Conservation (phyloP, 2,113 vertebrate species). For the Neopipo cinnamomea region DNA sequence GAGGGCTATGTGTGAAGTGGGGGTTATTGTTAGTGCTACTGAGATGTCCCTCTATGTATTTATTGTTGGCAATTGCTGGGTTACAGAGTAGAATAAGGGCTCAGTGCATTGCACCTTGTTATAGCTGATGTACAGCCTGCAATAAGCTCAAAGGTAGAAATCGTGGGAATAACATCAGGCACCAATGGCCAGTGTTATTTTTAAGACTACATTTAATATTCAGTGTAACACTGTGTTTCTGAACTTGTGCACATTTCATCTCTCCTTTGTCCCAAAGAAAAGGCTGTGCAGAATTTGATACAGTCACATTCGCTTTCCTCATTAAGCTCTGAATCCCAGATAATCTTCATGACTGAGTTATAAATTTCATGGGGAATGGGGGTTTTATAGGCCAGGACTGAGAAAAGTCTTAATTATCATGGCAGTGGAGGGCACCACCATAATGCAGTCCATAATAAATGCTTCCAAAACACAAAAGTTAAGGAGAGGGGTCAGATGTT, state of each 20-base stretch:
- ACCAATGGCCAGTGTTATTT: neutral
- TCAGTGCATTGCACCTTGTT: neutral
- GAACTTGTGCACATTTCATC: neutral
- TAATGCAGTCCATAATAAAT: neutral
- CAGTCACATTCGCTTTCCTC: neutral
- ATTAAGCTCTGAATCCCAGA: neutral
- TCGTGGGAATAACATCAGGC: neutral
- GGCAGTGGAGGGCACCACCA: neutral
- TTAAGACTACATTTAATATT: neutral
- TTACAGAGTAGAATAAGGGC: neutral
- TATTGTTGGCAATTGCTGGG: neutral
- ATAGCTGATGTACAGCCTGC: neutral
- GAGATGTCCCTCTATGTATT: neutral
- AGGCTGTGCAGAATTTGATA: neutral
- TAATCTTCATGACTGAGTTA: neutral
- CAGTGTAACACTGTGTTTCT: neutral
- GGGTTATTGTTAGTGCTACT: neutral
- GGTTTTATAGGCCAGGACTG: neutral
- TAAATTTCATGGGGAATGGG: neutral
- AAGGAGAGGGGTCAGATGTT: conserved; percentile 29
- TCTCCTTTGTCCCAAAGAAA: neutral
- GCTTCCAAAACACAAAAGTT: conserved; percentile 31
- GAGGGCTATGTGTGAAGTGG: neutral
- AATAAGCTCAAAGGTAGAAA: neutral
- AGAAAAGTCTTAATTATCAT: neutral